phyloP scores from a whole-genome alignment of 2,113 vertebrate genomes.

The Heliornis fulica region DNA sequence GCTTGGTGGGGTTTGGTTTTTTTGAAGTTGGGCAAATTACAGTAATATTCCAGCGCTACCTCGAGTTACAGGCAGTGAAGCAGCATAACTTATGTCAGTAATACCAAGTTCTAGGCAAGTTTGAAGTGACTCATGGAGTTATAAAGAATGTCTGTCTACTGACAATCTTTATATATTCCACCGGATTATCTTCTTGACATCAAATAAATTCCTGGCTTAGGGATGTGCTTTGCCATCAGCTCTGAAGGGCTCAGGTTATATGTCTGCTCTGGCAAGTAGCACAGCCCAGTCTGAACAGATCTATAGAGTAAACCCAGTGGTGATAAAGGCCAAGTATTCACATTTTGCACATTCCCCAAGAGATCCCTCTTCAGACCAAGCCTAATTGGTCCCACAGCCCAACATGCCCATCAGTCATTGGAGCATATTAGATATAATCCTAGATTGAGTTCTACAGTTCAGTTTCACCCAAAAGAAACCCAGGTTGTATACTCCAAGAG shows the following conservation, averaged over 20 bases:
- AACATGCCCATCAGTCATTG: background rate
- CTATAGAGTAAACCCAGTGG: background rate
- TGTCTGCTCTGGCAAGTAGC: background rate
- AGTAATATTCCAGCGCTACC: background rate
- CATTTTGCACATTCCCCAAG: background rate
- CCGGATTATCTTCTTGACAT: background rate
- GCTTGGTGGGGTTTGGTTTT: too few relatives aligned
- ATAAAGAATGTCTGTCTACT: background rate
- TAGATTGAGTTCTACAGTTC: background rate
- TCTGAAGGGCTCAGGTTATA: background rate
- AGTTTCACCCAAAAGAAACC: background rate
- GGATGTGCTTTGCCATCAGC: background rate
- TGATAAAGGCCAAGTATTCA: background rate
- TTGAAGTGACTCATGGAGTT: background rate
- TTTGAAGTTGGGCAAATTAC: background rate
- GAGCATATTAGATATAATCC: background rate
- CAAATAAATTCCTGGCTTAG: background rate
- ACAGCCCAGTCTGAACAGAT: background rate
- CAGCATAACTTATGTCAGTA: background rate
- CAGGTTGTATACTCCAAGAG: background rate
- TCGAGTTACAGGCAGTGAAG: background rate
- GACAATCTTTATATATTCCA: background rate
- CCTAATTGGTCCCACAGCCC: background rate
- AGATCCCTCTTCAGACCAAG: background rate
- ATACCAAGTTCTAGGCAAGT: background rate